Base-by-base conservation (phyloP, 2,888 invertebrate species). In the Chymomyza caudatula region DNA sequence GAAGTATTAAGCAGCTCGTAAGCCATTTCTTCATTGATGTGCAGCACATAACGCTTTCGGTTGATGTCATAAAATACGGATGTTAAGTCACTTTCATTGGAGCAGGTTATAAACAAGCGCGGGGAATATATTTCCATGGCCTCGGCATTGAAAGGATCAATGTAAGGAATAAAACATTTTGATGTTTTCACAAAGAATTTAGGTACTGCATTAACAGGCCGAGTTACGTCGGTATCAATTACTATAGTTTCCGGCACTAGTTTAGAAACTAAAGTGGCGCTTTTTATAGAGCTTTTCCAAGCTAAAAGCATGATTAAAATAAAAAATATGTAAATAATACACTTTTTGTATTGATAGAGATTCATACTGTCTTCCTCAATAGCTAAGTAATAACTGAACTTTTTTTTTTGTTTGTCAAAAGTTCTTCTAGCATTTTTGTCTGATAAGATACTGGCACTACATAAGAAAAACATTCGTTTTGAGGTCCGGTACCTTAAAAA, bases 91-190 rank as follows among this genome's bases (percentile, higher is more conserved):
- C 78, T 55, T 15, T 80, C 69, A 20, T 82, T 90, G 4, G 90
- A 88, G 77, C 93, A 94, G 0, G 91, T 70, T 67, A 92, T 91
- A 63, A 92, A 92, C 58, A 90, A 89, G 62, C 90, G 89, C 44
- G 91, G 90, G 42, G 90, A 89, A 63, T 92, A 91, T 60, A 91
- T 91, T 56, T 88, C 85, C 81, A 90, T 90, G 5, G 91, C 90
- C 60, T 92, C 91, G 1, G 80, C 57, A 55, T 92, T 92, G 68
- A 92, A 92, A 3, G 93, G 92, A 78, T 93, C 91, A 66, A 93
- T 78, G 63, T 92, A 92, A 2, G 92, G 91, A 80, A 94, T 94
- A 78, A 91, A 92, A 79, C 94, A 94, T 80, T 91, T 92, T 17
- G 92, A 87, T 74, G 91, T 93, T 88, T 92, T 74, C 19, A 90